Evolutionary conservation across 2,113 vertebrate species (phyloP), one percentile per base, ranked within the genome.

Genomic region (Chiloscyllium plagiosum): DNA sequence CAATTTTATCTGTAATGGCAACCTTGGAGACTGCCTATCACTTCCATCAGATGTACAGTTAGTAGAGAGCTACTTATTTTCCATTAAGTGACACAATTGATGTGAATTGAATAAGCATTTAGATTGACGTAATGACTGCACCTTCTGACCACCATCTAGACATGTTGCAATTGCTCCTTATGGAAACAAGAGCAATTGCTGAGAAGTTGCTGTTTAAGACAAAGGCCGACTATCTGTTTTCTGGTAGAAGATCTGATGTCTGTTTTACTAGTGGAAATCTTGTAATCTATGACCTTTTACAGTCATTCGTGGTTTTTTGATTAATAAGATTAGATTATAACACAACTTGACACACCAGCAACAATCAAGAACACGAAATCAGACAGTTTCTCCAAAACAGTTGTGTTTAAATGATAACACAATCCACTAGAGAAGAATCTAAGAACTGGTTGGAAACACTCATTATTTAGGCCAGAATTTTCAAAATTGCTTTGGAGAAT

Each of bases 1-100:
- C 93, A 94, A 72, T 70, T 94, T 47, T 94, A 94, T 94, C 93
- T 94, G 93, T 72, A 70, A 70, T 70, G 42, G 29, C 93, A 94
- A 70, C 93, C 37, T 94, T 94, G 47, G 65, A 94, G 92, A 69
- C 92, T 12, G 5, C 66, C 65, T 42, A 47, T 47, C 22, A 42
- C 42, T 69, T 94, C 93, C 66, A 70, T 92, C 87, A 42, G 37
- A 94, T 72, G 87, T 47, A 24, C 66, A 47, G 37, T 47, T 94
- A 29, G 42, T 26, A 42, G 66, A 70, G 42, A 94, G 61, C n/a
- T 24, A 50, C 22, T 50, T 70, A 72, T 47, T 94, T 94, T 70
- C 68, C 22, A 50, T 61, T 33, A 61, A 92, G 19, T 22, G 92
- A 68, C 37, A 52, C 52, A 29, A 19, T 26, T 52, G 33, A 37